Base-by-base conservation (phyloP, 37 sponge, comb jelly and placozoan genomes). In the Eunapius fragilis region DNA sequence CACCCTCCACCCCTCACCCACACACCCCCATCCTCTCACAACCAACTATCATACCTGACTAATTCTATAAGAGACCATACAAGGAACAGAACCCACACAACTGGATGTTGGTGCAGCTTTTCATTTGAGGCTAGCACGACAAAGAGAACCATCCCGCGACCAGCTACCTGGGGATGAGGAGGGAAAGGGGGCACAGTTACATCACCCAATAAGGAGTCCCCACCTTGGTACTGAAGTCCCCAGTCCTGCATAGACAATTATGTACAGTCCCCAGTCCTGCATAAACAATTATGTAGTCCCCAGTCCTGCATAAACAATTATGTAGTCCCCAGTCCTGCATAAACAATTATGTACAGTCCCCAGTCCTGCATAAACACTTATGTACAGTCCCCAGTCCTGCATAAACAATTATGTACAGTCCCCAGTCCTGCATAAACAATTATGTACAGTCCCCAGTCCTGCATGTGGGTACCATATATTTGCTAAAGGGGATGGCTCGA, bases 1-100 rank as follows among this genome's bases (percentile, higher is more conserved):
- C 37, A 80, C 69, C 41, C 10, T 49, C 69, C 28, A 70, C 73
- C 23, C 79, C 33, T 34, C 68, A 32, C 41, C 48, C 27, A 23
- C 22, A n/a, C 31, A 45, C 79, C 25, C 23, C 37, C 3, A 41
- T 67, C 38, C 10, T 67, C 34, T 67, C 69, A 14, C 22, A 26
- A 22, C 72, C 67, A 11, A 27, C 32, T n/a, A 31, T 25, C 74
- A 24, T n/a, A 95, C 95, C 93, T 92, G 34, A 94, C 37, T 24
- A 89, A 70, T 47, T 96, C 96, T 67, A 89, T 91, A 11, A 84
- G 75, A 30, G 94, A 89, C 96, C 96, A 96, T 12, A 74, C 82
- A 24, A 91, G 81, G 84, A 93, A 96, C 25, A 96, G 89, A 34
- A 81, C 74, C 30, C 74, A 85, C 35, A 96, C 87, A 47, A 89